Percentiles rank a stretch among this genome's conserved stretches.
phyloP scores from a whole-genome alignment of 1,140 invertebrate genomes.

The Acromyrmex charruanus region DNA sequence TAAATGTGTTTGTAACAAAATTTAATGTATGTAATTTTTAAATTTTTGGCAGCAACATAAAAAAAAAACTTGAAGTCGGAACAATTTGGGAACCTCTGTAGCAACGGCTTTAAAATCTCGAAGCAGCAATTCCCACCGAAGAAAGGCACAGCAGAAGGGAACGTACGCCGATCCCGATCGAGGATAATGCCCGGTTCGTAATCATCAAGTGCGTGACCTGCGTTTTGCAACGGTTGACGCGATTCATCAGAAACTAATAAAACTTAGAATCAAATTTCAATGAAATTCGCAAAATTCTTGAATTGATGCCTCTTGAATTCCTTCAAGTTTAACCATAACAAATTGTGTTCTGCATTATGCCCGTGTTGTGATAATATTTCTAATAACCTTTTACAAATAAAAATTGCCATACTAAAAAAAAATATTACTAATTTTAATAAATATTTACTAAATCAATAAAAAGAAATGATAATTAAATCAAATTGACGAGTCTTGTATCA shows the following conservation, averaged over 20 bases:
- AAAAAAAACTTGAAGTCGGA: background rate
- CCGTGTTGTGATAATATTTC: background rate
- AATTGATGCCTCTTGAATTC: background rate
- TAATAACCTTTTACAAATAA: slow-evolving; percentile 2
- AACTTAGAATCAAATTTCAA: background rate
- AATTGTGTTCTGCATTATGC: background rate
- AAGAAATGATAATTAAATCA: too few relatives aligned
- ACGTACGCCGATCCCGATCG: slow-evolving; percentile 32
- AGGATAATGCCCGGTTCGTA: slow-evolving; percentile 53
- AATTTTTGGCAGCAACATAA: background rate
- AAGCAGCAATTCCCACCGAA: slow-evolving; percentile 37
- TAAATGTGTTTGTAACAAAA: background rate
- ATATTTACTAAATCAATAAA: too few relatives aligned
- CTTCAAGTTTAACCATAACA: background rate
- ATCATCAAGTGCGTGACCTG: slow-evolving; percentile 57
- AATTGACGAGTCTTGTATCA: too few relatives aligned
- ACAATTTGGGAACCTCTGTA: slow-evolving; percentile 54
- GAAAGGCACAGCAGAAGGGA: slow-evolving; percentile 37
- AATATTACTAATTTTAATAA: too few relatives aligned
- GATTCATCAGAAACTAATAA: slow-evolving; percentile 37
- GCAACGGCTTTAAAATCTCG: slow-evolving; percentile 59
- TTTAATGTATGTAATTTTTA: background rate
- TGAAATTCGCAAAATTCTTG: background rate
- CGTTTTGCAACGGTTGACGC: slow-evolving; percentile 32
- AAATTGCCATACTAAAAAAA: background rate